phyloP scores from a whole-genome alignment of 1,140 invertebrate genomes.

The Temnothorax longispinosus region DNA sequence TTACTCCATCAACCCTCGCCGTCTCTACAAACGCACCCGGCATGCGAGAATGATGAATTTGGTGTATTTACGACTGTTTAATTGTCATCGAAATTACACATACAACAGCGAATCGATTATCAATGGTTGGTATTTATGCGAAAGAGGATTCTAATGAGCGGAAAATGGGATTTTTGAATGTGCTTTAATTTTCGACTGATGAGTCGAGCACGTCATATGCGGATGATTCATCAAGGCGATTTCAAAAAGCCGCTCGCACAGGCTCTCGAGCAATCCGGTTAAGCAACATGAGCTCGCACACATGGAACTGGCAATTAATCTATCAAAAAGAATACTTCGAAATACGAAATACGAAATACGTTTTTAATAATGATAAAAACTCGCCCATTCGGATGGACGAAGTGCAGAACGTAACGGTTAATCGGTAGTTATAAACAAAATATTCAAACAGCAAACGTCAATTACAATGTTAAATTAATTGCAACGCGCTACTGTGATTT shows the following conservation, averaged over 20 bases:
- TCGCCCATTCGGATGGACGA: no score
- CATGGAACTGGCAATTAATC: not conserved
- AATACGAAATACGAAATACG: not conserved
- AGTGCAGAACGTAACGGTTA: not conserved
- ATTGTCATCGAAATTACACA: slow-evolving; percentile 43
- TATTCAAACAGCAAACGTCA: not conserved
- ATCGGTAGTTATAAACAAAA: not conserved
- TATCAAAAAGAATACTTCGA: not conserved
- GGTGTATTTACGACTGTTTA: slow-evolving; percentile 24
- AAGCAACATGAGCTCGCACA: not conserved
- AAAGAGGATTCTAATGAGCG: slow-evolving; percentile 21
- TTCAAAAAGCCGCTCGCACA: not conserved
- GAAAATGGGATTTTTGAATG: slow-evolving; percentile 13
- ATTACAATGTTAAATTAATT: slow-evolving; percentile 4
- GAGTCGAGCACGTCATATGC: not conserved
- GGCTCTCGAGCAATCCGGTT: not conserved
- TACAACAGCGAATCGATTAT: slow-evolving; percentile 33
- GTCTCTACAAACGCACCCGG: not conserved
- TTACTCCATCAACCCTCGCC: slow-evolving; percentile 16
- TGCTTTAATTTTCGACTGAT: slow-evolving; percentile 18
- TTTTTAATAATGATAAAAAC: not conserved
- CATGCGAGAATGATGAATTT: slow-evolving; percentile 21
- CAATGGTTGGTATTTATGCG: slow-evolving; percentile 21
- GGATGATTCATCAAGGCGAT: slow-evolving; percentile 18
- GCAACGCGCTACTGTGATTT: not conserved